These are phyloP conservation scores for Hypsopygia costalis DNA, from an alignment of 2,888 invertebrate genomes.

Conservation along the genomic window DNA sequence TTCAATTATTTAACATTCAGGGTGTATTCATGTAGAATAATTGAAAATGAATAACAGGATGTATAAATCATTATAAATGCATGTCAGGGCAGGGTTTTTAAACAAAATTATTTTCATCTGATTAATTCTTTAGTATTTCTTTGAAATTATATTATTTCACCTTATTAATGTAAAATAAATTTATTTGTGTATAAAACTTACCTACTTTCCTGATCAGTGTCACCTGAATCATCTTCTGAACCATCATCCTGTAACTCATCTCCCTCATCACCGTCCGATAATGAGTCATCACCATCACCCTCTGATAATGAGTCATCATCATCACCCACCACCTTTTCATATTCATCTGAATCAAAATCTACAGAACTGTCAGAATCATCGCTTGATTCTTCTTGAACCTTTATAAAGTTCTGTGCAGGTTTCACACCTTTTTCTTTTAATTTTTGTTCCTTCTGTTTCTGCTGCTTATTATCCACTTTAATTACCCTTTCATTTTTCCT, in stretches of 20 bases:
- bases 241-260: slow-evolving; percentile 18
- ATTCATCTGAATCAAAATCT: slow-evolving; percentile 65
- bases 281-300: slow-evolving; percentile 31
- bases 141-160: no score
- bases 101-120: no score
- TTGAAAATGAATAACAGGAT: no score
- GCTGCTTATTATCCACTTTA: slow-evolving; percentile 30
- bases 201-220: slow-evolving; percentile 15
- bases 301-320: slow-evolving; percentile 27
- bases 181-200: background rate
- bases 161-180: no score
- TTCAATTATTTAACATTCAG: no score
- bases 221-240: slow-evolving; percentile 2
- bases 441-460: slow-evolving; percentile 41
- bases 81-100: no score
- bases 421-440: slow-evolving; percentile 45
- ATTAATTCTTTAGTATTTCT: no score
- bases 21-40: no score
- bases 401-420: slow-evolving; percentile 47
- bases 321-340: slow-evolving; percentile 47
- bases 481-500: slow-evolving; percentile 17
- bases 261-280: slow-evolving; percentile 19
- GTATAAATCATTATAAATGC: no score
- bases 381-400: slow-evolving; percentile 34
- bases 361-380: slow-evolving; percentile 48